These are phyloP conservation scores for Ypsolopha sequella DNA, from an alignment of 2,888 invertebrate species.

Conservation along the genomic window DNA sequence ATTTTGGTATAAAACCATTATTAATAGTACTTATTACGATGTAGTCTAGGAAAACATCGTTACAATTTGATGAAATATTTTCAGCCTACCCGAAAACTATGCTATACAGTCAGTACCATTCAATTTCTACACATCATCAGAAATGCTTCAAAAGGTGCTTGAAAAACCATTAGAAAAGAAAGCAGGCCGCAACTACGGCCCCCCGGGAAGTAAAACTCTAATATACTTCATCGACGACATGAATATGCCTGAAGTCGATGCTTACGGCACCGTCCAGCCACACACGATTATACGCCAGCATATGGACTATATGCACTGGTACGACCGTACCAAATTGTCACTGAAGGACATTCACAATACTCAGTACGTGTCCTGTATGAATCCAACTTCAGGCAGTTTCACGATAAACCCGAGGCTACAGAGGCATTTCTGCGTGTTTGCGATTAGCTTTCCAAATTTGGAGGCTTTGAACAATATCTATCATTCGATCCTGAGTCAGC, in stretches of 20 bases:
- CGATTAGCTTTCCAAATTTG: conserved; percentile 83
- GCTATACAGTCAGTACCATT: conserved; percentile 94
- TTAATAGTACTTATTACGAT: not conserved
- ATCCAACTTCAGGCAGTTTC: conserved; percentile 97
- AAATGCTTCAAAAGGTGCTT: conserved; percentile 92
- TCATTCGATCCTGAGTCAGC: conserved; percentile 88
- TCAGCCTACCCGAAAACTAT: conserved; percentile 84
- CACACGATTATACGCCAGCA: conserved; percentile 96
- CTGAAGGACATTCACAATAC: conserved; percentile 97
- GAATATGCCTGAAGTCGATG: conserved; percentile 95
- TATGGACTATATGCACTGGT: conserved; percentile 96
- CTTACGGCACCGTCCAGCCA: conserved; percentile 96
- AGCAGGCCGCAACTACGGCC: conserved; percentile 94
- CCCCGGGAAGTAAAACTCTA: conserved; percentile 93
- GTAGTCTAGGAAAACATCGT: not conserved
- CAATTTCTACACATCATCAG: conserved; percentile 96
- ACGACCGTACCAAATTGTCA: conserved; percentile 84
- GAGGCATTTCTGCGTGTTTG: conserved; percentile 90
- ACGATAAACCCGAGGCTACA: conserved; percentile 96
- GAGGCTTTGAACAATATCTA: conserved; percentile 93
- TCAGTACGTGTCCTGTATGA: conserved; percentile 98
- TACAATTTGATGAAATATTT: conserved; percentile 8
- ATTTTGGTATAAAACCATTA: not conserved
- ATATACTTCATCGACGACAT: conserved; percentile 97
- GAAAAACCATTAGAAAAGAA: conserved; percentile 97